Conservation (phyloP, 37 sponge, comb jelly and placozoan genomes). For the Oopsacas minuta region DNA sequence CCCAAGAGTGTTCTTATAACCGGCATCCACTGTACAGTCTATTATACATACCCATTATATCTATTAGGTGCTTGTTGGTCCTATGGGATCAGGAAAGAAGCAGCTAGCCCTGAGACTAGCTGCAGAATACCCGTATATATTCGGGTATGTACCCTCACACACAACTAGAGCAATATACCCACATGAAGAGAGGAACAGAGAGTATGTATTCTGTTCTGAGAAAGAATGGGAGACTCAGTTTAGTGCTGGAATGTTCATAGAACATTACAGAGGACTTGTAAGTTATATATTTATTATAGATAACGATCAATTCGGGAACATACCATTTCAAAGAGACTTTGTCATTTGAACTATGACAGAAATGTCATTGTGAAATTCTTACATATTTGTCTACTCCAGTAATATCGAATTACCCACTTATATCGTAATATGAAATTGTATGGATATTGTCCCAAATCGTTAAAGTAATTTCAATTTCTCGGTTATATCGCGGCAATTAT, state of each 20-base stretch:
- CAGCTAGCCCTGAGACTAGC: constrained; percentile 36
- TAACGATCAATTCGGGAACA: no score
- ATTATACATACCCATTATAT: background rate
- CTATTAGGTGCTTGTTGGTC: constrained; percentile 50
- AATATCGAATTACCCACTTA: background rate
- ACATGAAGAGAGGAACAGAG: constrained; percentile 11
- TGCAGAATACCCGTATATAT: constrained; percentile 68
- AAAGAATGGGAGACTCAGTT: constrained; percentile 14
- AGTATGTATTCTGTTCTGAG: constrained; percentile 11
- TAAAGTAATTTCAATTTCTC: background rate
- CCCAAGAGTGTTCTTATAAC: no score
- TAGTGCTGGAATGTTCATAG: constrained; percentile 1
- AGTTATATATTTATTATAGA: no score
- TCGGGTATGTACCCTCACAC: constrained; percentile 33
- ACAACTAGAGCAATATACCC: background rate
- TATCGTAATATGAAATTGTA: no score
- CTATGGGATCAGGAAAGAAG: constrained; percentile 56
- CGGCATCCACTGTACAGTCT: no score
- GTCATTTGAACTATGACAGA: no score
- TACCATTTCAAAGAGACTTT: no score
- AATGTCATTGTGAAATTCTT: no score
- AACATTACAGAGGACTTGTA: background rate
- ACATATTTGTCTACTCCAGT: no score
- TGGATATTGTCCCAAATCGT: background rate
- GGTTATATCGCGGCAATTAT: background rate